Base-by-base conservation (phyloP, 1,140 invertebrate genomes). In the Drosophila nigromelanica region DNA sequence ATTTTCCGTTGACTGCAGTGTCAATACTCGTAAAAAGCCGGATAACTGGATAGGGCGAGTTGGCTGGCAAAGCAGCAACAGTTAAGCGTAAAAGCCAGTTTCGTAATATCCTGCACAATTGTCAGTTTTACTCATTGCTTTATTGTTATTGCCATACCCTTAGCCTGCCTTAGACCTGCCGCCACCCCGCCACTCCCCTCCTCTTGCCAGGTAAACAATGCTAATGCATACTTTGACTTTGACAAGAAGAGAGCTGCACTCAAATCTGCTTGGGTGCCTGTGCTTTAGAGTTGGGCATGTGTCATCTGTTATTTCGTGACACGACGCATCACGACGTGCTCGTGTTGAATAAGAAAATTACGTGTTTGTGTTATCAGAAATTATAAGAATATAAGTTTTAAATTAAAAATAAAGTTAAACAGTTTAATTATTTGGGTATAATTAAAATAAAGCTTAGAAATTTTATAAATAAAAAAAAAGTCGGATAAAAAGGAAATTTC, bases 41-140 rank as follows among this genome's bases (percentile, higher is more conserved):
- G 37, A 69, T 50, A 42, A 71, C 37, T 39, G 14, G 15, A 4
- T 40, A 45, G 35, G 33, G 35, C 40, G 18, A 35, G 48, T 24
- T 50, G 60, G 24, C 33, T 11, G 47, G 54, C 21, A 27, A 51
- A 37, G 5, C 45, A 50, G 45, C 52, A 75, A 76, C 61, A 52
- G 61, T 73, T 76, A 52, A 54, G 42, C 51, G 27, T 51, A 60
- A 40, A 43, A 42, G 43, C 27, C 21, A 63, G 39, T 61, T 43
- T 30, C 60, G 82, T 75, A 81, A 85, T 85, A 81, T 85, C 82
- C 81, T 85, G 78, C 67, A 75, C 66, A 71, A 76, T 81, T 86
- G 78, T 86, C 78, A 76, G 82, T 43, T 51, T 59, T 42, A 59
- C 47, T 67, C 54, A 72, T 68, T 73, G 63, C 64, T 68, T 73